Conservation (phyloP, 2,797 vertebrate species). For the Acanthis flammea region DNA sequence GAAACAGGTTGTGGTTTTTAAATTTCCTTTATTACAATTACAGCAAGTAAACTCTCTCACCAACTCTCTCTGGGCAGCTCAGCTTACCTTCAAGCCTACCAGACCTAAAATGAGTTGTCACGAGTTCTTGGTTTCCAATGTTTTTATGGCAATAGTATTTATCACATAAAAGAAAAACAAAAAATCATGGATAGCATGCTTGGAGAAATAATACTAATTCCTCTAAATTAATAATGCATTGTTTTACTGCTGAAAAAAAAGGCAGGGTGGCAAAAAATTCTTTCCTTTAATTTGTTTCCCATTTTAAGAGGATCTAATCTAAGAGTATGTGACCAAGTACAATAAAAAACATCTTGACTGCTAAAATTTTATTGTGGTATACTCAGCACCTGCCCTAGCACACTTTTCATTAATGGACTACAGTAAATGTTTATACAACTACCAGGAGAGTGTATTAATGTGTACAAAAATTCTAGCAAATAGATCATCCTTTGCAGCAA, state of each 20-base stretch:
- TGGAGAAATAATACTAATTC: neutral
- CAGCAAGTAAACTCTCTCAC: conserved; percentile 61
- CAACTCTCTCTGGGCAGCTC: conserved; percentile 62
- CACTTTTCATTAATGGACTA: conserved; percentile 36
- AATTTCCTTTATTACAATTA: conserved; percentile 68
- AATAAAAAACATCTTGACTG: conserved; percentile 19
- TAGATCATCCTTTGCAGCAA: conserved; percentile 36
- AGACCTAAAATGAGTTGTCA: conserved; percentile 59
- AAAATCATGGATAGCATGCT: neutral
- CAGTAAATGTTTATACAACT: conserved; percentile 52
- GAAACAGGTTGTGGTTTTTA: conserved; percentile 62
- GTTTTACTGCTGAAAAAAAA: neutral
- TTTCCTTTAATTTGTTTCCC: neutral
- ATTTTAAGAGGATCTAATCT: conserved; percentile 3
- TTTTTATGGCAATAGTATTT: conserved; percentile 50
- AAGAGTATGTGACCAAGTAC: neutral
- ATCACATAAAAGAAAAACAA: neutral
- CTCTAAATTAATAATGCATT: conserved; percentile 7
- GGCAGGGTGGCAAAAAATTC: neutral
- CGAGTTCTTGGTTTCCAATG: conserved; percentile 16
- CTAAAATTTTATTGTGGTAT: conserved; percentile 27
- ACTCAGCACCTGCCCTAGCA: conserved; percentile 43
- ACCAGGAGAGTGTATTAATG: conserved; percentile 34
- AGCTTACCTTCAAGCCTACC: conserved; percentile 51
- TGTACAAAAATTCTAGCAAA: conserved; percentile 35